These are phyloP conservation scores for Merodon equestris DNA, from an alignment of 2,888 invertebrate genomes.

Conservation along the genomic window DNA sequence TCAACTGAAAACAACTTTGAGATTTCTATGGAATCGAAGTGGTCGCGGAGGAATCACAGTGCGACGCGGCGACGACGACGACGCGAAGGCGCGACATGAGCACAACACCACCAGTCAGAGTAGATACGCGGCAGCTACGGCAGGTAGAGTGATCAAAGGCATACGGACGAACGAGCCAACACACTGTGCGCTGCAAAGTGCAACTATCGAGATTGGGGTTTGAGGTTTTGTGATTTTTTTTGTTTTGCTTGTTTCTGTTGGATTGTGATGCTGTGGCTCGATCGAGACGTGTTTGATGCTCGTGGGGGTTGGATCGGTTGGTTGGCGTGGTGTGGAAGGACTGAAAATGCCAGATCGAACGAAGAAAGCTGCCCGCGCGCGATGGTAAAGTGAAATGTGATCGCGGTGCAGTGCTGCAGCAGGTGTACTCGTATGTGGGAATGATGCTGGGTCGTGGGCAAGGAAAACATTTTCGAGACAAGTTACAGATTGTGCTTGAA, in stretches of 20 bases:
- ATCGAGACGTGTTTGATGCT: constrained; percentile 63
- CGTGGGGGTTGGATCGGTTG: neutral
- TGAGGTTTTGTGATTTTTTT: too few relatives aligned
- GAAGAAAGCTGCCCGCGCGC: constrained; percentile 49
- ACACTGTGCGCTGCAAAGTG: constrained; percentile 51
- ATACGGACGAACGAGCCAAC: constrained; percentile 15
- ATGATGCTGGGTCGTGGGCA: constrained; percentile 7
- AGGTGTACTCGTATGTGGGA: constrained; percentile 37
- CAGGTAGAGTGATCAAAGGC: constrained; percentile 51
- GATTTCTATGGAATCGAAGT: constrained; percentile 75
- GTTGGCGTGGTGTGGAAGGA: neutral
- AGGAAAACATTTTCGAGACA: constrained; percentile 15
- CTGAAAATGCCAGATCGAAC: neutral
- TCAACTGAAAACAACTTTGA: constrained; percentile 80
- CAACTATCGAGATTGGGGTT: constrained; percentile 41
- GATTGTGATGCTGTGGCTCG: constrained; percentile 35
- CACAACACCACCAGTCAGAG: too few relatives aligned
- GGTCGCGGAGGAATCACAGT: constrained; percentile 73
- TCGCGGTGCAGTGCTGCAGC: constrained; percentile 33
- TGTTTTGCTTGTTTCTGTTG: too few relatives aligned
- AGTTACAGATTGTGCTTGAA: neutral
- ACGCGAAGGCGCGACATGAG: constrained; percentile 15
- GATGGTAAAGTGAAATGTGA: constrained; percentile 11
- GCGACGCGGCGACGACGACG: constrained; percentile 45
- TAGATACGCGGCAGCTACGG: constrained; percentile 19